These are phyloP conservation scores for Synodontis membranacea DNA, from an alignment of 2,113 vertebrate genomes.

Conservation along the genomic window DNA sequence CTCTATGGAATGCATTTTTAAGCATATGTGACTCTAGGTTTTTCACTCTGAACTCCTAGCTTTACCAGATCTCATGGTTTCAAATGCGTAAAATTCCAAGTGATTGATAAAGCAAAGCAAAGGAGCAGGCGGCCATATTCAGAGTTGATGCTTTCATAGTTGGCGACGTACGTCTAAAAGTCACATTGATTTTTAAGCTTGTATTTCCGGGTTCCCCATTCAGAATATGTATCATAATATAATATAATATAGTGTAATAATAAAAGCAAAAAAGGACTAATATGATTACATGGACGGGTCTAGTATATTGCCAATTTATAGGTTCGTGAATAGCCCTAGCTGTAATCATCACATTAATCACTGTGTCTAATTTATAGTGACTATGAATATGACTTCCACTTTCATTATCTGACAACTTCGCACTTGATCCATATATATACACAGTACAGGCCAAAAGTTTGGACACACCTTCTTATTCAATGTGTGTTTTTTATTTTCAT, in stretches of 20 bases:
- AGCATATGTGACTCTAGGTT: not conserved
- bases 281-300: not conserved
- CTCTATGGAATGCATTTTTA: not conserved
- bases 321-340: not conserved
- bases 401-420: not conserved
- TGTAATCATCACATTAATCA: not conserved
- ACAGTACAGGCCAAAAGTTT: too few species aligned
- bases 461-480: too few species aligned
- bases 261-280: not conserved
- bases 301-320: not conserved
- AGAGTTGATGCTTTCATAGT: not conserved
- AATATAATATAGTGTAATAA: not conserved
- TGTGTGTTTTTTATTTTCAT: too few species aligned
- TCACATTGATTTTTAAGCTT: not conserved
- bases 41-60: not conserved
- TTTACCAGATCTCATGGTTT: not conserved
- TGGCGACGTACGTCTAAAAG: not conserved
- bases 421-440: not conserved
- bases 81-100: not conserved
- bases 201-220: not conserved
- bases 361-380: not conserved
- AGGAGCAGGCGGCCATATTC: not conserved
- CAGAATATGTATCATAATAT: too few species aligned
- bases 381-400: not conserved
- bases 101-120: not conserved